phyloP scores from a whole-genome alignment of 2,888 invertebrate species.

The Autographa gamma region DNA sequence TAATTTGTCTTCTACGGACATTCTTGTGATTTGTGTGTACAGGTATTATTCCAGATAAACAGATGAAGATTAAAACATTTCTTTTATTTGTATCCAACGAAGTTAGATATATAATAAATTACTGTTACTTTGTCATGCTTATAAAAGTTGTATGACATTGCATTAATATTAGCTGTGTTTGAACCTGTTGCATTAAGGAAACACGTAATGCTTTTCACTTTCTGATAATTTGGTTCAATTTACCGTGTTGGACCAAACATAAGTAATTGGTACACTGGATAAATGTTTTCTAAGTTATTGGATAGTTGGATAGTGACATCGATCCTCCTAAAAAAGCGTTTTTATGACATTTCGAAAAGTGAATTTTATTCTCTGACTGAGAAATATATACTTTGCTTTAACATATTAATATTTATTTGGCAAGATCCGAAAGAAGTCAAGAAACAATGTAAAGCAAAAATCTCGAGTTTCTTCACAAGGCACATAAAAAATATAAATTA shows the following conservation, averaged over 20 bases:
- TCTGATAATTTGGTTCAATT: neutral
- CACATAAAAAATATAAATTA: neutral
- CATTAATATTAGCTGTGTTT: neutral
- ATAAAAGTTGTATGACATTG: constrained; percentile 7
- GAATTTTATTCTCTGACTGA: no score
- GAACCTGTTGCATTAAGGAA: neutral
- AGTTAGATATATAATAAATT: constrained; percentile 16
- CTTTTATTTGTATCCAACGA: constrained; percentile 10
- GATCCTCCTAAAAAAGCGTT: no score
- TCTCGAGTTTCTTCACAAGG: neutral
- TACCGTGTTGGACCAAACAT: no score
- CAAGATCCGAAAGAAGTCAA: neutral
- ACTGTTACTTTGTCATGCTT: constrained; percentile 30
- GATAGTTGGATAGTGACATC: no score
- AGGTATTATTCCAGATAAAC: neutral
- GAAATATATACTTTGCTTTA: no score
- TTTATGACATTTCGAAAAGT: no score
- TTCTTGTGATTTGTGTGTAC: no score
- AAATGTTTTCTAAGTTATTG: no score
- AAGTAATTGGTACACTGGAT: no score
- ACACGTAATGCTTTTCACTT: no score
- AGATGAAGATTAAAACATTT: constrained; percentile 7
- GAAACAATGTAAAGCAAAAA: neutral
- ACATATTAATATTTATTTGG: no score
- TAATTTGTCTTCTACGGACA: neutral